These are phyloP conservation scores for Turritopsis dohrnii DNA, from an alignment of 30 jellyfish, hydroid and myxozoan species.

Conservation along the genomic window DNA sequence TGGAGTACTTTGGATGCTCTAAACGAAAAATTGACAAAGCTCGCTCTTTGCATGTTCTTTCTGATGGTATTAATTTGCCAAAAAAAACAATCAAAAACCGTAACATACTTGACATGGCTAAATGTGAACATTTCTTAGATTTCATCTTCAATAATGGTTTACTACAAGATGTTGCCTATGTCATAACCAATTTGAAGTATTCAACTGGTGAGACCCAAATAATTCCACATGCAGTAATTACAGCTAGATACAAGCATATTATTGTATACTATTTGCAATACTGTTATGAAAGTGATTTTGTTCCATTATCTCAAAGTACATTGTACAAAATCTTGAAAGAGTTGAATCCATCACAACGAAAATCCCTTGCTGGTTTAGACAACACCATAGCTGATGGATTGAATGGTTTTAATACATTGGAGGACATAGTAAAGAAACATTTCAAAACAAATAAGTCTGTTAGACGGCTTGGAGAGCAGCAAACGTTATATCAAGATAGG, in stretches of 20 bases:
- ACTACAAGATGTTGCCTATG: conserved; percentile 19
- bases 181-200: not conserved
- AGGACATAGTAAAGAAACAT: not conserved
- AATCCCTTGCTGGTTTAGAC: conserved; percentile 6
- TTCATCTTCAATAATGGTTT: conserved; percentile 2
- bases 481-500: conserved; percentile 11
- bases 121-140: conserved; percentile 23
- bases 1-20: conserved; percentile 5
- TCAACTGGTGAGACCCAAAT: not conserved
- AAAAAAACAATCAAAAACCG: not conserved
- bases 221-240: conserved; percentile 12
- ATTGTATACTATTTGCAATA: conserved; percentile 8
- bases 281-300: not conserved
- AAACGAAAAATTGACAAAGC: conserved; percentile 8
- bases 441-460: conserved; percentile 2
- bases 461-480: not conserved
- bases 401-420: not conserved
- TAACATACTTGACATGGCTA: not conserved
- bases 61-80: not conserved
- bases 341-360: conserved; percentile 17
- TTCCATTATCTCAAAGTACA: conserved; percentile 9
- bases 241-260: not conserved
- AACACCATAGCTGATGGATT: conserved; percentile 5
- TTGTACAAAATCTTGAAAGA: conserved; percentile 3
- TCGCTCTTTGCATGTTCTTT: not conserved